A percentile compares a stretch with the other conserved stretches of the same genome.
Conservation (phyloP, 2,888 invertebrate genomes). For the Drosophila neonasuta region DNA sequence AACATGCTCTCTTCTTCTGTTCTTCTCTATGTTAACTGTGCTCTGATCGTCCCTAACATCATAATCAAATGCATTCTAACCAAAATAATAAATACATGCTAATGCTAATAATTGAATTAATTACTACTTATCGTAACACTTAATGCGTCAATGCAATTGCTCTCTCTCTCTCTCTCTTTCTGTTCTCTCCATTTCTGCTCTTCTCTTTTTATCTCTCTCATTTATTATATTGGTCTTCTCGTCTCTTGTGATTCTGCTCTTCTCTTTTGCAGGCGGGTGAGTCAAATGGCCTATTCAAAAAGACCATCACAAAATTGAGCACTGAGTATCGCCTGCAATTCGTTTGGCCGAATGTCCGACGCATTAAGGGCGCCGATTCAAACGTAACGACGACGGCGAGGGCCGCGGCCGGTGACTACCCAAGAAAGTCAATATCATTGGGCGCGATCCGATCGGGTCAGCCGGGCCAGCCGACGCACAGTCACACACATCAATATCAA, state of each 20-base stretch:
- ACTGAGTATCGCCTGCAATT: slow-evolving; percentile 95
- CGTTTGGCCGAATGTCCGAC: slow-evolving; percentile 89
- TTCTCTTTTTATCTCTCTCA: slow-evolving; percentile 45
- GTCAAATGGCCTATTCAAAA: slow-evolving; percentile 87
- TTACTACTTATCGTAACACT: slow-evolving; percentile 45
- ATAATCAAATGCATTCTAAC: slow-evolving; percentile 28
- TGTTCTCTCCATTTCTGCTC: slow-evolving; percentile 30
- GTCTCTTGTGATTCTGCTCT: slow-evolving; percentile 71
- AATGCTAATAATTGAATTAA: slow-evolving; percentile 41
- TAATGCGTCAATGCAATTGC: slow-evolving; percentile 60
- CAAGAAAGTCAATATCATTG: slow-evolving; percentile 93
- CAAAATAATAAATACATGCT: slow-evolving; percentile 6
- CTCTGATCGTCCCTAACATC: slow-evolving; percentile 50
- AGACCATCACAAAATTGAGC: slow-evolving; percentile 89
- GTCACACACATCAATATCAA: slow-evolving; percentile 76
- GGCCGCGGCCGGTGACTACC: slow-evolving; percentile 82
- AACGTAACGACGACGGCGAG: slow-evolving; percentile 82
- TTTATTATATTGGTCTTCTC: slow-evolving; percentile 51
- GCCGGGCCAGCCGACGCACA: slow-evolving; percentile 60
- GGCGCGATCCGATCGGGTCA: slow-evolving; percentile 89
- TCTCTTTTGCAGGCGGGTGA: slow-evolving; percentile 84
- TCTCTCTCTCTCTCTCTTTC: slow-evolving; percentile 34
- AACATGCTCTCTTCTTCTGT: slow-evolving; percentile 47
- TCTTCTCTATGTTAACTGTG: slow-evolving; percentile 52
- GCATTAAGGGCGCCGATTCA: slow-evolving; percentile 83